Evolutionary conservation across 2,797 vertebrate species (phyloP), one percentile per base, ranked within the genome.

Genomic region (Lepilemur septentrionalis): DNA sequence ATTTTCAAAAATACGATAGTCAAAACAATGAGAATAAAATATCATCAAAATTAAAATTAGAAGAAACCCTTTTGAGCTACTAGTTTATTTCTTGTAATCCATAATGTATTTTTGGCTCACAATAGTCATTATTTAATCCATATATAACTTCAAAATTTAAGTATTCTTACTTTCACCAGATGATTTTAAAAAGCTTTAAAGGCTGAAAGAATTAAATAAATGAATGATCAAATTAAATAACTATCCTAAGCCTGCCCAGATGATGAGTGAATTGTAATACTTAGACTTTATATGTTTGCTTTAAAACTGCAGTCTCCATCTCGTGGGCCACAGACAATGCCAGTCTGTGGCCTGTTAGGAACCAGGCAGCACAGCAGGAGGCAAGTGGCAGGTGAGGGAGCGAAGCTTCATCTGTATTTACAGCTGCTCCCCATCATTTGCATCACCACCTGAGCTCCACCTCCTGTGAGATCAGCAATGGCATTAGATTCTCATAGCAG

Each of bases 281-380:
- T 81, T 93, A 87, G 5, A 80, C 3, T 89, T 93, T 17, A 73
- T 82, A n/a, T 65, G 28, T 41, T 96, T 93, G 55, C 20, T 88
- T 95, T 88, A 55, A 55, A 55, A 55, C 7, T 55, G 20, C 2
- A 8, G 52, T 55, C 52, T 20, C 52, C 52, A 55, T 20, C 7
- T 7, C 20, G 2, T 7, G 7, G 52, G 20, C 52, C 52, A 55
- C 52, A 22, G 52, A 55, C 52, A 22, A 20, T 55, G 50, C 50
- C 50, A 52, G 50, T 52, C 50, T 20, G 50, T 52, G 50, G 50
- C 50, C 50, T 7, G 17, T 20, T 52, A 52, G 17, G 25, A 12
- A 11, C 23, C 57, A 59, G 57, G 23, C 23, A 25, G 23, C 23
- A 25, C 3, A 59, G 57, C 23, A 59, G 57, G 57, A 59, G 23